Evolutionary conservation across 1,140 invertebrate genomes (phyloP).

Genomic region (Trissolcus basalis): DNA sequence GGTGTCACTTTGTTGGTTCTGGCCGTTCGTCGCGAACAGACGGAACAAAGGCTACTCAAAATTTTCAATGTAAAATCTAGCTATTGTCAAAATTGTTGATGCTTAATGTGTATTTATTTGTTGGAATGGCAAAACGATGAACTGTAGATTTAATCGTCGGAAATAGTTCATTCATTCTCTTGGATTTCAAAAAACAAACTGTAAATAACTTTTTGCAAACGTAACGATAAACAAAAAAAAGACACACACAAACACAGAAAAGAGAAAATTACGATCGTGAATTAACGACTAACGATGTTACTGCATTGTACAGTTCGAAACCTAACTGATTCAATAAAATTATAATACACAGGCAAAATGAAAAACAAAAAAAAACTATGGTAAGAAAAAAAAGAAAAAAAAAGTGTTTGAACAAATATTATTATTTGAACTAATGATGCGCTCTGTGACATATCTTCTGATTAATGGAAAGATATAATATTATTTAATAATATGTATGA

Average conservation of each 20-base stretch:
- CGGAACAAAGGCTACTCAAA: slow-evolving; percentile 1
- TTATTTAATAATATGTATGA: slow-evolving; percentile 50
- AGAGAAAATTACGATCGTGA: slow-evolving; percentile 17
- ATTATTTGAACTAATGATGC: slow-evolving; percentile 37
- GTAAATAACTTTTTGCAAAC: slow-evolving; percentile 51
- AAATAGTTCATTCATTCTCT: too few relatives aligned
- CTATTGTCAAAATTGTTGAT: slow-evolving; percentile 45
- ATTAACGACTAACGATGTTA: slow-evolving; percentile 45
- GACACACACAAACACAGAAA: too few relatives aligned
- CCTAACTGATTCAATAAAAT: background rate
- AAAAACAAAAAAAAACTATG: slow-evolving; percentile 16
- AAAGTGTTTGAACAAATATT: slow-evolving; percentile 11
- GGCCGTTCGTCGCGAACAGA: too few relatives aligned
- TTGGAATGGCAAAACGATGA: slow-evolving; percentile 15
- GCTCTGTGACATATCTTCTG: slow-evolving; percentile 56
- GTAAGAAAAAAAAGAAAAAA: slow-evolving; percentile 3
- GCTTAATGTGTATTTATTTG: slow-evolving; percentile 54
- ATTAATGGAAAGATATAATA: slow-evolving; percentile 53
- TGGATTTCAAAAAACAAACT: too few relatives aligned
- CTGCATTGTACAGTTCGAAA: slow-evolving; percentile 48
- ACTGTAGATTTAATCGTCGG: too few relatives aligned
- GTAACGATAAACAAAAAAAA: slow-evolving; percentile 27
- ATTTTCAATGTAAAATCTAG: slow-evolving; percentile 41
- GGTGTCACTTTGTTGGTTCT: too few relatives aligned
- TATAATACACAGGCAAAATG: slow-evolving; percentile 13